phyloP scores from a whole-genome alignment of 2,113 vertebrate genomes.

The Cheirogaleus medius region DNA sequence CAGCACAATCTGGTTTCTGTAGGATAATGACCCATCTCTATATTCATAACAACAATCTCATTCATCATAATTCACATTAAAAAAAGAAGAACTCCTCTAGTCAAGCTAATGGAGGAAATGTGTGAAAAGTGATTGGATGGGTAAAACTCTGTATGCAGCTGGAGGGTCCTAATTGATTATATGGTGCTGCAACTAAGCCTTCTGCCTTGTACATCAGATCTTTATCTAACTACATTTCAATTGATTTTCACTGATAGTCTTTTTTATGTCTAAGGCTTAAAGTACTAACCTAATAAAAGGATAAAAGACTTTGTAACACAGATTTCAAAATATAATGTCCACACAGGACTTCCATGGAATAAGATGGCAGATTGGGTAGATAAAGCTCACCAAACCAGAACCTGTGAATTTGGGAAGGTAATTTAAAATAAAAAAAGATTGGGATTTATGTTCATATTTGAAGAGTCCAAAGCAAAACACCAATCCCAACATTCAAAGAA shows the following conservation, averaged over 20 bases:
- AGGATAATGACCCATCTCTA: constrained; percentile 87
- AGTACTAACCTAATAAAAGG: constrained; percentile 90
- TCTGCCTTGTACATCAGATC: constrained; percentile 85
- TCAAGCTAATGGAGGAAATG: constrained; percentile 86
- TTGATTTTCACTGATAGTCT: constrained; percentile 91
- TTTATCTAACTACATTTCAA: constrained; percentile 90
- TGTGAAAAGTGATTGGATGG: constrained; percentile 86
- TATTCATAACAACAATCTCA: constrained; percentile 85
- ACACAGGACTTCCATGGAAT: constrained; percentile 72
- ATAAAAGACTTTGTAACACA: constrained; percentile 88
- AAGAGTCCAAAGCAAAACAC: constrained; percentile 38
- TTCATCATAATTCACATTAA: constrained; percentile 86
- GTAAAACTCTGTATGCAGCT: constrained; percentile 82
- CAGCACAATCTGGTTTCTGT: constrained; percentile 76
- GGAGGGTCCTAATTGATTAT: constrained; percentile 88
- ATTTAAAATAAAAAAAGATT: not conserved
- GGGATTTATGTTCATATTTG: constrained; percentile 35
- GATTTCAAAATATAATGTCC: constrained; percentile 85
- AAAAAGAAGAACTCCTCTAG: constrained; percentile 77
- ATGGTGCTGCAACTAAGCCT: constrained; percentile 82
- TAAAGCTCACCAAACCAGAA: constrained; percentile 29
- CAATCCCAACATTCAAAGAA: constrained; percentile 9
- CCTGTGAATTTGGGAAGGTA: not conserved
- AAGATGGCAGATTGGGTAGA: constrained; percentile 56
- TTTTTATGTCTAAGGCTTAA: constrained; percentile 86